Percentiles rank a stretch among this genome's conserved stretches.
Evolutionary conservation across 2,888 invertebrate genomes (phyloP).

Genomic region (Clepsis dumicolana): DNA sequence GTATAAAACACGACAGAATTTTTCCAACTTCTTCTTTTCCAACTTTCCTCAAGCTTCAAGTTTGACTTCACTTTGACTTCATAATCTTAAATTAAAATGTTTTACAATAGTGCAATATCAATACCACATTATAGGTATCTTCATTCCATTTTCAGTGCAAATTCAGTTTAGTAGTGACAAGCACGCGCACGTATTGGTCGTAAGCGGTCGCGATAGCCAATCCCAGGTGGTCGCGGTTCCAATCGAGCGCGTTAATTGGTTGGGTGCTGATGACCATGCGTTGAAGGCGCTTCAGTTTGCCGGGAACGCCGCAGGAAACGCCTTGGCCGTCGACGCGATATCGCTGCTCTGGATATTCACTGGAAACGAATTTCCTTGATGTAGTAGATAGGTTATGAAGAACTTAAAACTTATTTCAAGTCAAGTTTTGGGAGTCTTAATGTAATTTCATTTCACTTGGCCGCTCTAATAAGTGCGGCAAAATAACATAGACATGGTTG

Average conservation of each 20-base stretch:
- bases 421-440: too few species aligned
- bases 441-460: too few species aligned
- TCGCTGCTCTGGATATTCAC: constrained; percentile 92
- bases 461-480: too few species aligned
- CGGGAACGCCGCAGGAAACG: constrained; percentile 90
- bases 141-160: constrained; percentile 71
- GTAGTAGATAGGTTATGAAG: too few species aligned
- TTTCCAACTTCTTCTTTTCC: too few species aligned
- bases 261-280: constrained; percentile 94
- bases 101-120: neutral
- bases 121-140: neutral
- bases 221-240: constrained; percentile 96
- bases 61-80: too few species aligned
- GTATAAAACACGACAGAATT: too few species aligned
- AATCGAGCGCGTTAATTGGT: constrained; percentile 95
- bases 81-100: too few species aligned
- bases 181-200: constrained; percentile 94
- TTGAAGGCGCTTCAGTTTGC: constrained; percentile 91
- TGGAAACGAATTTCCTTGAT: constrained; percentile 51
- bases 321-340: constrained; percentile 90
- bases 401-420: too few species aligned
- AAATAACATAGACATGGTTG: too few species aligned
- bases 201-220: constrained; percentile 95
- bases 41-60: too few species aligned
- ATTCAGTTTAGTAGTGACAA: constrained; percentile 96